Evolutionary conservation across 2,888 invertebrate species (phyloP).

Genomic region (Rotaria magnacalcarata): DNA sequence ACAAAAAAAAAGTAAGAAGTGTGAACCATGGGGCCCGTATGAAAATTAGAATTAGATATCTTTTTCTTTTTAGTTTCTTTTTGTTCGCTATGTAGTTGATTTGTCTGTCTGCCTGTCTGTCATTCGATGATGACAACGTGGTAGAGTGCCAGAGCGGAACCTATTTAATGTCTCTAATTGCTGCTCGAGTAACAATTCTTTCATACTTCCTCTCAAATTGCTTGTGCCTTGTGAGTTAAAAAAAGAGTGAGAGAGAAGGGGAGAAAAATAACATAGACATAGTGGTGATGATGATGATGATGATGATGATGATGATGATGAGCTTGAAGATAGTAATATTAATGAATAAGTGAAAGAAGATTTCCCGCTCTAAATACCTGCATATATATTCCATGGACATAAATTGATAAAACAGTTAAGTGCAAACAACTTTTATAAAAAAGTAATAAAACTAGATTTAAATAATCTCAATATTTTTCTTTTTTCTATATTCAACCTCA

Average conservation of each 20-base stretch:
- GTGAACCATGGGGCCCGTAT: neutral
- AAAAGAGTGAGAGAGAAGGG: neutral
- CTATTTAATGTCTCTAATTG: constrained; percentile 37
- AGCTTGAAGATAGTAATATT: neutral
- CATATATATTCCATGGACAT: neutral
- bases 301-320: neutral
- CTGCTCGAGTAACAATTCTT: constrained; percentile 35
- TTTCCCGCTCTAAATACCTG: neutral
- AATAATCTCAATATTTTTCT: constrained; percentile 1
- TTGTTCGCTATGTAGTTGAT: neutral
- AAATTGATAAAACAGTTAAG: neutral
- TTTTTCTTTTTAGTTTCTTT: neutral
- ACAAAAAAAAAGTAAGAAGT: neutral
- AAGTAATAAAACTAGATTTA: neutral
- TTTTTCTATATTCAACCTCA: neutral
- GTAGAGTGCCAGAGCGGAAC: constrained; percentile 35
- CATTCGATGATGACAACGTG: constrained; percentile 21
- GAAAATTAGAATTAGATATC: constrained; percentile 1
- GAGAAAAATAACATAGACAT: neutral
- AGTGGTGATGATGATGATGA: neutral
- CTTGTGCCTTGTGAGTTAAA: constrained; percentile 26
- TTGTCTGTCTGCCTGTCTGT: neutral
- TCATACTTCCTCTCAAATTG: constrained; percentile 35
- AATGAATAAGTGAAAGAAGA: neutral
- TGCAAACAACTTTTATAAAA: neutral